phyloP scores from a whole-genome alignment of 64 coral and sea anemone genomes.

The Stichodactyla mertensii region DNA sequence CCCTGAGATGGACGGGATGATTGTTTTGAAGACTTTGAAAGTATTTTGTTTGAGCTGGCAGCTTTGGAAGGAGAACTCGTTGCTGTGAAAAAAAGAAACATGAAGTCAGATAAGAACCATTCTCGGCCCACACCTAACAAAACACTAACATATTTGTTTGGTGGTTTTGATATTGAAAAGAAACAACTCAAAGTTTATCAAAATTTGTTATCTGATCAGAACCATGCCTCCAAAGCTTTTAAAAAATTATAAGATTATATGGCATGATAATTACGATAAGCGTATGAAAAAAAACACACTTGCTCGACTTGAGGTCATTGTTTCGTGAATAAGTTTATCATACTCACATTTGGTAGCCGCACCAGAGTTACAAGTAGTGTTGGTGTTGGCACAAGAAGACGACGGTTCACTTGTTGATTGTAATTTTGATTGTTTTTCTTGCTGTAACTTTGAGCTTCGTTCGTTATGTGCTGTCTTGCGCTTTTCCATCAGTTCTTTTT shows the following conservation, averaged over 20 bases:
- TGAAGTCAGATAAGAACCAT: neutral
- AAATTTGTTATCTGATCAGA: too few species aligned
- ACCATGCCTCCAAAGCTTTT: too few species aligned
- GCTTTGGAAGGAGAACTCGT: neutral
- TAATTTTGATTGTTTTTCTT: neutral
- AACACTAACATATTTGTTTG: neutral
- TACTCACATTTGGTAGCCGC: neutral
- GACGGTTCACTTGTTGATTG: neutral
- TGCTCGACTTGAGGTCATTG: too few species aligned
- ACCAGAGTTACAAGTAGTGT: neutral
- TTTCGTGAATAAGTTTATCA: neutral
- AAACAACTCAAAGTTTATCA: too few species aligned
- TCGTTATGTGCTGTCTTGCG: slow-evolving; percentile 1
- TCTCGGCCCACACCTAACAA: neutral
- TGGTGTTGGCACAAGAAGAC: neutral
- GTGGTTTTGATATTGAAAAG: too few species aligned
- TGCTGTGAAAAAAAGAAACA: neutral
- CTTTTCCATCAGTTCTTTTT: slow-evolving; percentile 49
- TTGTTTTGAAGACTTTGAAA: slow-evolving; percentile 4
- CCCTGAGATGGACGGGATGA: neutral
- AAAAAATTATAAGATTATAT: too few species aligned
- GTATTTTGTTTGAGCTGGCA: neutral
- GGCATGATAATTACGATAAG: too few species aligned
- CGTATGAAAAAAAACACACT: too few species aligned
- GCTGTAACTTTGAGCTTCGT: neutral